These are phyloP conservation scores for Gnathonemus echidnorhynchus DNA, from an alignment of 2,113 vertebrate species.

Conservation along the genomic window DNA sequence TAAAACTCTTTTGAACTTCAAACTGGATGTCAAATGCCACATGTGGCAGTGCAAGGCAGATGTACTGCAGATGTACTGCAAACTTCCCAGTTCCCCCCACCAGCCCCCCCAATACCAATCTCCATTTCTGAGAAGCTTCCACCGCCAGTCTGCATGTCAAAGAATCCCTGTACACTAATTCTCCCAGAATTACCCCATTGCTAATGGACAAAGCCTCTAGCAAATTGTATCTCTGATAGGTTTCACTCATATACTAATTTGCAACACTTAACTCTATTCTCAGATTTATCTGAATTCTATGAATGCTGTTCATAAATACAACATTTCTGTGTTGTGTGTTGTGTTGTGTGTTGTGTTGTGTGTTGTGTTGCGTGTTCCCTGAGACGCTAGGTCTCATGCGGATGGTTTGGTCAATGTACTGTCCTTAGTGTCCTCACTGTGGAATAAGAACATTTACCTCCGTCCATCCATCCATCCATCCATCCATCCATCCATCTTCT, in stretches of 20 bases:
- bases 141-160: neutral
- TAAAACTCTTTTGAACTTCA: conserved; percentile 68
- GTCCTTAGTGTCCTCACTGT: neutral
- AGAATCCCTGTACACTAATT: conserved; percentile 11
- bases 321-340: neutral
- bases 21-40: conserved; percentile 65
- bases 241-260: neutral
- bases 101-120: conserved; percentile 22
- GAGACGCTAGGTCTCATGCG: neutral
- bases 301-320: neutral
- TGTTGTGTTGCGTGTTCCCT: neutral
- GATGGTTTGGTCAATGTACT: neutral
- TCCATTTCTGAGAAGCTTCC: neutral
- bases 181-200: neutral
- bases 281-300: neutral
- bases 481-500: neutral
- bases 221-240: neutral
- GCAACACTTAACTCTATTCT: neutral
- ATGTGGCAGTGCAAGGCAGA: conserved; percentile 66
- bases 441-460: neutral
- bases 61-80: conserved; percentile 56
- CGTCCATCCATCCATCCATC: neutral
- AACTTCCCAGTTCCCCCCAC: conserved; percentile 51
- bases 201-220: neutral
- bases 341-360: neutral